Percentiles rank a stretch among this genome's conserved stretches.
These are phyloP conservation scores for Panopea generosa DNA, from an alignment of 2,888 invertebrate genomes.

Conservation along the genomic window DNA sequence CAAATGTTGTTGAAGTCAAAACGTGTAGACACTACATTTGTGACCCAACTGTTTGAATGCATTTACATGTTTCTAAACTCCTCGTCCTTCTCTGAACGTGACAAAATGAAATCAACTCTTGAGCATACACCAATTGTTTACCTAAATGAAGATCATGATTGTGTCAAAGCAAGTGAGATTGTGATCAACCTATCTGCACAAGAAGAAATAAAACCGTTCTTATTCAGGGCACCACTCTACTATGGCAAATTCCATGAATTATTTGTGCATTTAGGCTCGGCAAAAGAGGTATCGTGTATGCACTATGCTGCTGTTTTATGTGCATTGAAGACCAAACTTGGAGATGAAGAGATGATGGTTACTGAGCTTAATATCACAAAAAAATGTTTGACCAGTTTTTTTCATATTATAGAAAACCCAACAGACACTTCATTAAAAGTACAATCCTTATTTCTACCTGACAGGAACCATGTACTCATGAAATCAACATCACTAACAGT, in stretches of 20 bases:
- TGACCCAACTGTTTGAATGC: not conserved
- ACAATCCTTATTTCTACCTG: not conserved
- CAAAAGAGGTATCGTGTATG: constrained; percentile 3
- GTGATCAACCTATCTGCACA: constrained; percentile 7
- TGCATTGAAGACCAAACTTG: constrained; percentile 15
- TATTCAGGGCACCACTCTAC: constrained; percentile 32
- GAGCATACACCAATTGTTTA: constrained; percentile 39
- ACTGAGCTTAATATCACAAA: constrained; percentile 11
- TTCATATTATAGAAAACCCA: not conserved
- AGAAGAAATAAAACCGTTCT: constrained; percentile 26
- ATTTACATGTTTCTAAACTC: not conserved
- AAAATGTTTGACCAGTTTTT: constrained; percentile 16
- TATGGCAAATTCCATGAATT: constrained; percentile 28
- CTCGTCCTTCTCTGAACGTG: too few relatives aligned
- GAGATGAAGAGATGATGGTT: constrained; percentile 11
- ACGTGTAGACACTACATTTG: not conserved
- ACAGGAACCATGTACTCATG: not conserved
- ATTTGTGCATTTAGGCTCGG: constrained; percentile 33
- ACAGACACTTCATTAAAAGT: not conserved
- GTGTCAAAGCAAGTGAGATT: constrained; percentile 26
- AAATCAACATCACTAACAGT: constrained; percentile 18
- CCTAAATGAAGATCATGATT: constrained; percentile 24
- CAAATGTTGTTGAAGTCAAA: constrained; percentile 1
- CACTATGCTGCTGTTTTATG: constrained; percentile 36
- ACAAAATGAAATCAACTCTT: not conserved